Evolutionary conservation across 2,113 vertebrate genomes (phyloP).

Genomic region (Dunckerocampus dactyliophorus): DNA sequence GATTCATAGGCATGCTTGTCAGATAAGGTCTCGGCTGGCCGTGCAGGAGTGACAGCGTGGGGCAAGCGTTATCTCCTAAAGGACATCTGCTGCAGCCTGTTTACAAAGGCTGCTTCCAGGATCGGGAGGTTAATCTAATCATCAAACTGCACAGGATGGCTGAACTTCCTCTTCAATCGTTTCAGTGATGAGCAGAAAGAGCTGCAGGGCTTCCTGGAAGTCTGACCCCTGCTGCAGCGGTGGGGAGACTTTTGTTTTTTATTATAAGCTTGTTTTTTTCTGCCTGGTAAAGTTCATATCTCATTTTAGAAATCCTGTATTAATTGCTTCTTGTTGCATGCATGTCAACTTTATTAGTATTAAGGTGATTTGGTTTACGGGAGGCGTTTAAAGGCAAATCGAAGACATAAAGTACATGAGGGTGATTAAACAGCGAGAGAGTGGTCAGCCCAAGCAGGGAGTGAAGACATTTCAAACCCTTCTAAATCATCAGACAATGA

Average conservation of each 20-base stretch:
- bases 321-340: background rate
- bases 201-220: conserved; percentile 66
- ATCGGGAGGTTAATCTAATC: conserved; percentile 74
- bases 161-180: conserved; percentile 75
- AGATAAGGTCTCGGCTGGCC: conserved; percentile 55
- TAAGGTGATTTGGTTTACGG: background rate
- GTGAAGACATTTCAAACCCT: background rate
- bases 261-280: conserved; percentile 68
- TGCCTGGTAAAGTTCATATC: background rate
- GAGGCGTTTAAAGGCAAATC: background rate
- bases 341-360: background rate
- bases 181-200: conserved; percentile 67
- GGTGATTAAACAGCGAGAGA: background rate
- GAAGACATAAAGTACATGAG: background rate
- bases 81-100: conserved; percentile 73
- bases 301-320: background rate
- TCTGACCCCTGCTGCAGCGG: conserved; percentile 63
- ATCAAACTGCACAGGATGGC: conserved; percentile 70
- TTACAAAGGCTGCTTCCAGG: conserved; percentile 56
- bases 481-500: background rate
- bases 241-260: conserved; percentile 61
- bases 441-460: background rate
- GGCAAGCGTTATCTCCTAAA: conserved; percentile 71
- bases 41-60: conserved; percentile 56
- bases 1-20: conserved; percentile 57